Base-by-base conservation (phyloP, 2,888 invertebrate genomes). In the Drosophila nr. perissopoda region DNA sequence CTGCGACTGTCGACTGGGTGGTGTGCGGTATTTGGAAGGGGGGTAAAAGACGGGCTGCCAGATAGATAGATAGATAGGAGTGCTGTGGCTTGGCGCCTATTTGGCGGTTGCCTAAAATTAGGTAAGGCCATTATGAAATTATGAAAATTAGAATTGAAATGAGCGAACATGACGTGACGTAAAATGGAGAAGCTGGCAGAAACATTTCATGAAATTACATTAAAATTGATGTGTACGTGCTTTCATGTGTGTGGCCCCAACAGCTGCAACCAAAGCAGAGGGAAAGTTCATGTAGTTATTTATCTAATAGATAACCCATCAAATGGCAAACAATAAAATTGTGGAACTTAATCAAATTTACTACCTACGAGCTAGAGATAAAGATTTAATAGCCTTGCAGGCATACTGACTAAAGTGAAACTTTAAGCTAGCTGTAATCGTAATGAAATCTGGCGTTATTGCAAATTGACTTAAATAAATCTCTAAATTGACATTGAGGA, bases 51-150 rank as follows among this genome's bases (percentile, higher is more conserved):
- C 0, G 42, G 21, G 5, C 11, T 6, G 21, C 11, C 11, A 36
- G 16, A 36, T 16, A 36, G 36, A 36, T n/a, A 38, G 54, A 36
- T 29, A 16, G 42, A 8, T 29, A 7, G 42, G 2, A 21, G 33
- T 25, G 27, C 13, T 21, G 68, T 21, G 33, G 34, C 6, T 52
- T 40, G 54, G 49, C 60, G 42, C 46, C 66, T 61, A 57, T 57
- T 60, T 49, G 64, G n/a, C 61, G 77, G 57, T 64, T 52, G 65
- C 58, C 38, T 48, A 60, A 72, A 80, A 84, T 76, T 84, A 74
- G 70, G 85, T 72, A 84, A 75, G 71, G 68, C 76, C 70, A 85
- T 85, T 85, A 88, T 67, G 65, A 76, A 76, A 84, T 89, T 83
- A 85, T 76, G 79, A 81, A 81, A 76, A 88, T 81, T 74, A 58